Conservation (phyloP, 2,113 vertebrate species). For the Callipepla squamata region DNA sequence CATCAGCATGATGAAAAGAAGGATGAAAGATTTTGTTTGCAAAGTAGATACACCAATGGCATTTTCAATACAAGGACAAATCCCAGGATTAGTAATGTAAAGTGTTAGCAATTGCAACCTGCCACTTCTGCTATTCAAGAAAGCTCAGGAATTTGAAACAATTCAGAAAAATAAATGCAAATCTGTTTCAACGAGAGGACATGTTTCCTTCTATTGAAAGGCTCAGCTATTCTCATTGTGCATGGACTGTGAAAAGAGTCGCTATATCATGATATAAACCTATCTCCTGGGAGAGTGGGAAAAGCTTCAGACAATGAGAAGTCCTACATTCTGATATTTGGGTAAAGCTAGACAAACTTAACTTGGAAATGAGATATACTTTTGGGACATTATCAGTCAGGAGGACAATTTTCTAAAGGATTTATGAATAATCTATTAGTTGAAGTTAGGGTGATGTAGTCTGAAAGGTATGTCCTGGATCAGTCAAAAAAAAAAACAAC, state of each 20-base stretch:
- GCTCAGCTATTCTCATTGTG: background rate
- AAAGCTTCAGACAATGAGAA: background rate
- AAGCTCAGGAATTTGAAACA: conserved; percentile 3
- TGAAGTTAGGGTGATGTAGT: background rate
- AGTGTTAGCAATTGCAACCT: background rate
- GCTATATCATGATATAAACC: background rate
- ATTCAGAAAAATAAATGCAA: background rate
- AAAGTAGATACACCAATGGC: background rate
- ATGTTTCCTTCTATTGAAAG: background rate
- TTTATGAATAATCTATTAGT: background rate
- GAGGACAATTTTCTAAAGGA: background rate
- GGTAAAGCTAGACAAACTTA: background rate
- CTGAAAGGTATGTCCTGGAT: background rate
- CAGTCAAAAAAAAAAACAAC: background rate
- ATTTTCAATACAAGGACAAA: background rate
- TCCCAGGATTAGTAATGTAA: background rate
- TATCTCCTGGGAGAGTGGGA: background rate
- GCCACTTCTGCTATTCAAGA: background rate
- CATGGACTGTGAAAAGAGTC: background rate
- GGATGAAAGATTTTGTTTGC: conserved; percentile 18
- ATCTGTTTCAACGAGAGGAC: background rate
- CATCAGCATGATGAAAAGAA: conserved; percentile 24
- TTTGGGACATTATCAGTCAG: background rate
- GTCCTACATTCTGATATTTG: background rate
- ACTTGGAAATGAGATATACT: background rate